Evolutionary conservation across 2,888 invertebrate genomes (phyloP), one percentile per base, ranked within the genome.

Genomic region (Platycheirus rosarum): DNA sequence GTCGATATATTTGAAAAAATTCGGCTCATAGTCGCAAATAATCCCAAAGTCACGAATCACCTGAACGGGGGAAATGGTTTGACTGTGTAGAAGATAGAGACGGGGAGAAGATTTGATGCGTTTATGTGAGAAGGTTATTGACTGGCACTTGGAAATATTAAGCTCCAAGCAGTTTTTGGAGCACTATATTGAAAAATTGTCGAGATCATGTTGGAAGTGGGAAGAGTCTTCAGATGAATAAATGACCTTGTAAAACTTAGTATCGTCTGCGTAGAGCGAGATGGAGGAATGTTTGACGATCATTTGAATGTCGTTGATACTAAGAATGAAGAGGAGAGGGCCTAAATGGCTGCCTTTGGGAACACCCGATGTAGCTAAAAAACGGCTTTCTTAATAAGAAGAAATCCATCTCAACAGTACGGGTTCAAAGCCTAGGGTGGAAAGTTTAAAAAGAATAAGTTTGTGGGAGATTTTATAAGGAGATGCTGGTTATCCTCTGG

Each of bases 311-410:
- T 44, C 44, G 14, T 44, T 44, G 6, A 18, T 44, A 4, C 14
- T 44, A 16, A 18, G 44, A 16, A 44, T 44, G 44, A 44, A 44
- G 14, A 44, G 44, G 7, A 44, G 44, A 5, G 44, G 16, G n/a
- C 16, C 18, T 44, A 44, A 44, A 8, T 44, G 44, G 14, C 16
- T 13, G 14, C 44, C 44, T 14, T 44, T 2, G 18, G 44, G 44
- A 14, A 44, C 44, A 2, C 14, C 18, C 2, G 13, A 44, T 8
- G 44, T 18, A 16, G 44, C 16, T 13, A 44, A 44, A 13, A 35
- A 35, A 35, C n/a, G n/a, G n/a, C n/a, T n/a, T n/a, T n/a, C n/a
- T n/a, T n/a, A n/a, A n/a, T n/a, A n/a, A n/a, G n/a, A n/a, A n/a
- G n/a, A n/a, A n/a, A n/a, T n/a, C n/a, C n/a, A n/a, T n/a, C n/a